Percentiles rank a stretch among this genome's conserved stretches.
phyloP scores from a whole-genome alignment of 2,797 vertebrate genomes.

The Myripristis jacobus region DNA sequence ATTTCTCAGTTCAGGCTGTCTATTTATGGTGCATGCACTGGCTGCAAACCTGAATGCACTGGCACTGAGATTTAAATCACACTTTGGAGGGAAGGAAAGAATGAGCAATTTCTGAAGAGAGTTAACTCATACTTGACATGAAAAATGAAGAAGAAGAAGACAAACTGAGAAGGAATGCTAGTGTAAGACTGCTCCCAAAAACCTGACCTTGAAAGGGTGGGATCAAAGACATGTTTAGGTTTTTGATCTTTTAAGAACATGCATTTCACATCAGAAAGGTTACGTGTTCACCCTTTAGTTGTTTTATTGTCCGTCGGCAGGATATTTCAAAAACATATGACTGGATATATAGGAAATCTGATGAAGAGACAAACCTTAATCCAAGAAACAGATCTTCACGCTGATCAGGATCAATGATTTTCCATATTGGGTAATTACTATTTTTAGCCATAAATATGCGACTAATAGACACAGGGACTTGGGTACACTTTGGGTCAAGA shows the following conservation, averaged over 20 bases:
- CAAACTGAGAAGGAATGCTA: conserved; percentile 3
- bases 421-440: too few relatives aligned
- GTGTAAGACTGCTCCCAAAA: conserved; percentile 13
- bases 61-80: conserved; percentile 4
- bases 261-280: not conserved
- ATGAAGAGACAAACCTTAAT: too few relatives aligned
- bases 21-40: conserved; percentile 26
- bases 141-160: conserved; percentile 7
- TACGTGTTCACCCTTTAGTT: conserved; percentile 14
- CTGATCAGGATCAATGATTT: too few relatives aligned
- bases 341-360: not conserved
- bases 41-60: conserved; percentile 30
- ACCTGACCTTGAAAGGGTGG: conserved; percentile 21
- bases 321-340: conserved; percentile 29
- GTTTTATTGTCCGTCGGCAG: conserved; percentile 20
- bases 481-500: too few relatives aligned
- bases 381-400: too few relatives aligned
- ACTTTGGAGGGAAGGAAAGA: conserved; percentile 5
- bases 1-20: conserved; percentile 46
- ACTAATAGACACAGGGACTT: too few relatives aligned
- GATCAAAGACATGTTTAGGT: conserved; percentile 20
- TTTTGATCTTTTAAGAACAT: conserved; percentile 45
- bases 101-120: conserved; percentile 36
- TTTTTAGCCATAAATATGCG: too few relatives aligned
- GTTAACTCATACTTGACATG: not conserved